Percentiles rank a stretch among this genome's conserved stretches.
These are phyloP conservation scores for Megalops cyprinoides DNA, from an alignment of 2,797 vertebrate genomes.

Conservation along the genomic window DNA sequence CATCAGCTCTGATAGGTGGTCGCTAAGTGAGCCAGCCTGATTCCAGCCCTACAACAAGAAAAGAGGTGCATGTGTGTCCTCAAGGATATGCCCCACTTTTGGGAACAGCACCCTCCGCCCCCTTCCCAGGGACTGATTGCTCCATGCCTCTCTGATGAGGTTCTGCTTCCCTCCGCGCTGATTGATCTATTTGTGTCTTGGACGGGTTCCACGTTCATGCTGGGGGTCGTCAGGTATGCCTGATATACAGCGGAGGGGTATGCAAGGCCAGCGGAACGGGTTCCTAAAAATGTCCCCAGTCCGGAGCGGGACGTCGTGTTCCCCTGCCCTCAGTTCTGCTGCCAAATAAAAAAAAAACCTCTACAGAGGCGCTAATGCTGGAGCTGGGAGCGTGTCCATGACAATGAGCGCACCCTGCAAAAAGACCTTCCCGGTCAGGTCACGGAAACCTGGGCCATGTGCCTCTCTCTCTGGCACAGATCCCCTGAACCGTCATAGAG, in stretches of 20 bases:
- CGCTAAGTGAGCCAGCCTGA: no score
- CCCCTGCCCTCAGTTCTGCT: neutral
- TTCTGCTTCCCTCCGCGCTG: no score
- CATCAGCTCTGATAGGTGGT: no score
- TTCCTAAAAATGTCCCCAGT: neutral
- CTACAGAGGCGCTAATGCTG: conserved; percentile 6
- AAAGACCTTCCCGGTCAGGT: neutral
- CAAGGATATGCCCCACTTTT: no score
- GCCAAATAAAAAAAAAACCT: neutral
- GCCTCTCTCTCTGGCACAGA: conserved; percentile 25
- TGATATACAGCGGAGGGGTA: no score
- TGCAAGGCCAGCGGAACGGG: neutral
- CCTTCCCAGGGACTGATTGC: no score
- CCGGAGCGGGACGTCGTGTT: conserved; percentile 1
- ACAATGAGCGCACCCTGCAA: neutral
- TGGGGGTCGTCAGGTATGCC: no score
- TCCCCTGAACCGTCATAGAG: neutral
- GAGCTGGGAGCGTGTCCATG: neutral
- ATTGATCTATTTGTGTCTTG: no score
- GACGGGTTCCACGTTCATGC: no score
- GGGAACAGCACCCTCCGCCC: no score
- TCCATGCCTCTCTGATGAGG: no score
- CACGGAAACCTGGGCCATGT: conserved; percentile 8
- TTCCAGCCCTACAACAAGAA: neutral
- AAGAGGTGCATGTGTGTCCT: no score